phyloP scores from a whole-genome alignment of 2,113 vertebrate species.

The Fulica atra region DNA sequence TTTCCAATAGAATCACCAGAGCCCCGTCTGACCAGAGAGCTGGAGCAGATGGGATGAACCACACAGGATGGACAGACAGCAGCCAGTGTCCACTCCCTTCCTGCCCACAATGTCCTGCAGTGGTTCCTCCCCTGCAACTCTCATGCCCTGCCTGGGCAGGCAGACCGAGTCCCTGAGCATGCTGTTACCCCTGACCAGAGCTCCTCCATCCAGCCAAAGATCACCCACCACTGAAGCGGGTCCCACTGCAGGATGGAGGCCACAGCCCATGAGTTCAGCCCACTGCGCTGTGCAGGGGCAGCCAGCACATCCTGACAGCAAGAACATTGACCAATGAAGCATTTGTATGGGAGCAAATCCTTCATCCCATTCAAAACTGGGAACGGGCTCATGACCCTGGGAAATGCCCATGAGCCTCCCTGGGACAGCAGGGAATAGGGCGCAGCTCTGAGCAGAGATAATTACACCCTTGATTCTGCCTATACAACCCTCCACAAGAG shows the following conservation, averaged over 20 bases:
- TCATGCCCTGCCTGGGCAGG: rapidly evolving
- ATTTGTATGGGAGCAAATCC: background rate
- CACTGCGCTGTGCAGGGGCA: background rate
- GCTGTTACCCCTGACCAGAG: background rate
- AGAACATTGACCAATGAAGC: background rate
- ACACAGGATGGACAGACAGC: rapidly evolving
- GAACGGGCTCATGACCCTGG: background rate
- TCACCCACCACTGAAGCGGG: background rate
- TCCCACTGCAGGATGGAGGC: rapidly evolving
- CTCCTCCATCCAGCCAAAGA: background rate
- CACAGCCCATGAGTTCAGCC: background rate
- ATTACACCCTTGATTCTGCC: background rate
- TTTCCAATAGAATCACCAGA: background rate
- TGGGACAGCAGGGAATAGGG: background rate
- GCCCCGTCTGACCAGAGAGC: background rate
- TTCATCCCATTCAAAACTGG: background rate
- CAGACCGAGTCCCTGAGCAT: rapidly evolving
- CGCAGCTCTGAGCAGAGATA: background rate
- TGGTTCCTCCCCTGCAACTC: background rate
- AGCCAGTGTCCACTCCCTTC: background rate
- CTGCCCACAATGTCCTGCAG: rapidly evolving
- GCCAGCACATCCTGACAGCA: background rate
- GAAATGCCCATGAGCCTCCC: background rate
- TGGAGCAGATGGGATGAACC: background rate
- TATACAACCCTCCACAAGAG: background rate